These are phyloP conservation scores for Gorsachius magnificus DNA, from an alignment of 2,797 vertebrate species.

Conservation along the genomic window DNA sequence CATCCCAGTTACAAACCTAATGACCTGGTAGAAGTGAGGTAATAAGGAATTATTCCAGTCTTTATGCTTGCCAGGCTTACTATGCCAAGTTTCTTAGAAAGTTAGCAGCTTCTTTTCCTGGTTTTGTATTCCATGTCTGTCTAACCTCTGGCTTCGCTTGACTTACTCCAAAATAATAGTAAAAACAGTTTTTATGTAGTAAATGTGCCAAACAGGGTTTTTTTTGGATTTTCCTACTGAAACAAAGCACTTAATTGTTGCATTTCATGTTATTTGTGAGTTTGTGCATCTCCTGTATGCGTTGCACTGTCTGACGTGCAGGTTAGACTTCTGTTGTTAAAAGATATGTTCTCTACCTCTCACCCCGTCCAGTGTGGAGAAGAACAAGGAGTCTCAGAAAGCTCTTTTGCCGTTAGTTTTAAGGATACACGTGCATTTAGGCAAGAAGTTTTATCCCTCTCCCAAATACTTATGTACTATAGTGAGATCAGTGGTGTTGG, in stretches of 20 bases:
- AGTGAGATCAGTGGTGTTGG: neutral
- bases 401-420: neutral
- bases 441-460: neutral
- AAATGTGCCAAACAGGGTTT: neutral
- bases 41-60: constrained; percentile 35
- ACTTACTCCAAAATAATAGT: neutral
- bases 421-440: neutral
- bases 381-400: neutral
- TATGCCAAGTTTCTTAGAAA: neutral
- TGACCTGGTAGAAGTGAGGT: constrained; percentile 99
- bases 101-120: neutral
- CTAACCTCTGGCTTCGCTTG: neutral
- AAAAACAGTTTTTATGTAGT: neutral
- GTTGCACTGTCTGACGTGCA: neutral
- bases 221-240: neutral
- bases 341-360: neutral
- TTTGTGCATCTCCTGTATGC: neutral
- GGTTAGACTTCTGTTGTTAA: neutral
- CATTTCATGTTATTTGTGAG: neutral
- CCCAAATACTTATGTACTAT: neutral
- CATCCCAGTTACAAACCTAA: constrained; percentile 99
- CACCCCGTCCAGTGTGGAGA: neutral
- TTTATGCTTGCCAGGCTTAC: neutral
- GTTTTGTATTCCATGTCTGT: neutral
- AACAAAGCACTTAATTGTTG: neutral